Conservation (phyloP, 2,888 invertebrate species). For the Caenorhabditis sp. region DNA sequence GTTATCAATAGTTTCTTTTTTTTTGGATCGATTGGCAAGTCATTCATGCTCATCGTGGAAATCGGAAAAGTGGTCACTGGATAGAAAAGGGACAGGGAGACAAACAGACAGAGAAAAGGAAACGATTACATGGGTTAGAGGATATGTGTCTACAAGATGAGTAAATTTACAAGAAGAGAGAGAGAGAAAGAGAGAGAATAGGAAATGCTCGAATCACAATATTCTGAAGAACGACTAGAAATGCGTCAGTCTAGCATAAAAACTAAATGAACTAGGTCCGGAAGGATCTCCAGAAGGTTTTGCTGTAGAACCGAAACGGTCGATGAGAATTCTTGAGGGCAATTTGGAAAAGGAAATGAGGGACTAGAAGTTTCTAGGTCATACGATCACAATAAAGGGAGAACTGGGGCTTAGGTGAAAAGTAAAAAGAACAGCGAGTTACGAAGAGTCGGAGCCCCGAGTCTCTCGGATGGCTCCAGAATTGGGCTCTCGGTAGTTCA, state of each 20-base stretch:
- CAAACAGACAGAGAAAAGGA: neutral
- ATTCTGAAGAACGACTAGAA: constrained; percentile 30
- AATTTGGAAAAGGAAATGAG: constrained; percentile 6
- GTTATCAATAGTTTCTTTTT: constrained; percentile 3
- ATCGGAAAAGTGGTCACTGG: constrained; percentile 12
- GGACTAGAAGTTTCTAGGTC: constrained; percentile 17
- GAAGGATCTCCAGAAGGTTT: neutral
- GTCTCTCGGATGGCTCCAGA: constrained; percentile 70
- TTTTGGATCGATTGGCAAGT: constrained; percentile 35
- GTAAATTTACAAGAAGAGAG: neutral
- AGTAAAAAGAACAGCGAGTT: constrained; percentile 2
- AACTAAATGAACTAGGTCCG: neutral
- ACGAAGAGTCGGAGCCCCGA: constrained; percentile 66
- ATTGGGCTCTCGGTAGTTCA: constrained; percentile 68
- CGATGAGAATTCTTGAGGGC: no score
- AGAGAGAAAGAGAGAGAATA: neutral
- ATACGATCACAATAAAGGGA: constrained; percentile 29
- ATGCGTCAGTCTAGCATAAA: constrained; percentile 5
- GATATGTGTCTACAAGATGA: constrained; percentile 34
- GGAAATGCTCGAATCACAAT: constrained; percentile 47
- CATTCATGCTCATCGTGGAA: constrained; percentile 26
- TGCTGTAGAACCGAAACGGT: no score
- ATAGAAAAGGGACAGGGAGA: constrained; percentile 1
- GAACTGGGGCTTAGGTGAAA: constrained; percentile 9
- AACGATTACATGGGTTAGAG: constrained; percentile 15